Evolutionary conservation across 2,888 invertebrate species (phyloP), one percentile per base, ranked within the genome.

Genomic region (Chymomyza amoena): DNA sequence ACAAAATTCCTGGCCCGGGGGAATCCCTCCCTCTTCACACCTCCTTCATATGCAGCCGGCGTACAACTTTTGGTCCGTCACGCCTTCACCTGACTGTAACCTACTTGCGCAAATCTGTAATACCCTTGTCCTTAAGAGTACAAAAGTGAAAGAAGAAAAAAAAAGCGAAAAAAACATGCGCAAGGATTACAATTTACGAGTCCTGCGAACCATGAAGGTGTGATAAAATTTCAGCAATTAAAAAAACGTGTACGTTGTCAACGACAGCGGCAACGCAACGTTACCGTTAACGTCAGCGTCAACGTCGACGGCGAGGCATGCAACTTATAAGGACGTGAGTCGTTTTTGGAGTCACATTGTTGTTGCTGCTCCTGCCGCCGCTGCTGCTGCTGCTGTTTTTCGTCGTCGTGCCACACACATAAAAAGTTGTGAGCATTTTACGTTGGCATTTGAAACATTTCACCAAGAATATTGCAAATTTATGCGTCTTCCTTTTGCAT

Each of bases 171-270:
- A 32, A 32, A 25, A 32, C 69, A 70, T 71, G 50, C 79, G 76
- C 85, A 84, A 85, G 87, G 87, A 87, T 86, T 87, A 86, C 87
- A 87, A 86, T 85, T 87, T 85, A 83, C 86, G 86, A 80, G 81
- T 85, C 78, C 84, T 87, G 83, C 85, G 83, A 83, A 78, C 84
- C 81, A 82, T 82, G 86, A 87, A 87, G 88, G 86, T 87, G 86
- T 87, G 86, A 86, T 86, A 86, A 86, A 86, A 87, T 86, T 87
- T 81, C 76, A 83, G 81, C 84, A 86, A 87, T 84, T 87, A 86
- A 86, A 86, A 85, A 85, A 85, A 83, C 87, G 85, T 84, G 85
- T 85, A 81, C 85, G 85, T 84, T 87, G 87, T 85, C 83, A 87
- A 82, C 85, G 75, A 74, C 79, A 72, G 74, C 78, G 74, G 66